These are phyloP conservation scores for Drosophila mayaguana DNA, from an alignment of 2,888 invertebrate species.

Conservation along the genomic window DNA sequence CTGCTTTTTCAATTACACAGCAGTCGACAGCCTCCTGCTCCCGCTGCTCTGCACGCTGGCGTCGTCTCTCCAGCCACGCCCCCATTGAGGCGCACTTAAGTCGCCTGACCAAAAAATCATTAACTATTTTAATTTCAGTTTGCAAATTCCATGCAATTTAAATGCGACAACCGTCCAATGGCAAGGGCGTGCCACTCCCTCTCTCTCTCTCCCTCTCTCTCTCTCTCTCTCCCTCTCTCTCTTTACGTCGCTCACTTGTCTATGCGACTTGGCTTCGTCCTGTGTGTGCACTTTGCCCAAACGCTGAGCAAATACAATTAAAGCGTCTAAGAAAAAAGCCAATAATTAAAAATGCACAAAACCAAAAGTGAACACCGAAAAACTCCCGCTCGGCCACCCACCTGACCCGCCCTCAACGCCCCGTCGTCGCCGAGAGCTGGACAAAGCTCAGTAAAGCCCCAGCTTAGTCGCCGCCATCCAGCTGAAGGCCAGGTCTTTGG, in stretches of 20 bases:
- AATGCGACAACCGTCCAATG: conserved; percentile 56
- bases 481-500: conserved; percentile 41
- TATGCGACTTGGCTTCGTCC: conserved; percentile 19
- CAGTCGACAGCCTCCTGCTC: not conserved
- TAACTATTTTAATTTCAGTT: conserved; percentile 80
- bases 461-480: conserved; percentile 30
- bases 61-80: conserved; percentile 36
- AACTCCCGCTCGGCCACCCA: not conserved
- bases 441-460: conserved; percentile 25
- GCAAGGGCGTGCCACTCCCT: conserved; percentile 51
- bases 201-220: not conserved
- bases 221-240: not conserved
- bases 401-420: not conserved
- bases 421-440: conserved; percentile 6
- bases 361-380: conserved; percentile 56
- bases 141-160: conserved; percentile 80
- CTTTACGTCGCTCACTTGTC: not conserved
- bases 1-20: conserved; percentile 69
- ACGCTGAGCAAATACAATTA: conserved; percentile 77
- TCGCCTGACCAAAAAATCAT: conserved; percentile 78
- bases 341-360: conserved; percentile 81
- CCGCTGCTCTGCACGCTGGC: too few species aligned
- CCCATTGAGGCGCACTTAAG: conserved; percentile 67
- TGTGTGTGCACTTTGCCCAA: conserved; percentile 64
- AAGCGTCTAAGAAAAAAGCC: conserved; percentile 77